Conservation (phyloP, 1,140 invertebrate species). For the Theocolax elegans region DNA sequence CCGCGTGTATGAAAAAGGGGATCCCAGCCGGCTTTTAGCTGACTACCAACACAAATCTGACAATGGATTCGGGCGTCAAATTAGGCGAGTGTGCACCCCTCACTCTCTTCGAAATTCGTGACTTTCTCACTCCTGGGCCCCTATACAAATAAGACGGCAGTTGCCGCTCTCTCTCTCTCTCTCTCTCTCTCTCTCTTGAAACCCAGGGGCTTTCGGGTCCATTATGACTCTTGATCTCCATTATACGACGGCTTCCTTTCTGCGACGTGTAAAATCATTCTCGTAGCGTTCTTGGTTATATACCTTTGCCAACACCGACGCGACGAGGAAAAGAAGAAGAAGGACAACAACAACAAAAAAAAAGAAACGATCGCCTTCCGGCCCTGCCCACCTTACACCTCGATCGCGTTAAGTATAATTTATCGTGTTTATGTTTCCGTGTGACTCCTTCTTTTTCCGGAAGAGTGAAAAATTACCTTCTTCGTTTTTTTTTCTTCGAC, state of each 20-base stretch:
- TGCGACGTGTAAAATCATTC: no score
- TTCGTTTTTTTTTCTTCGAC: no score
- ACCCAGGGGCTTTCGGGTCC: no score
- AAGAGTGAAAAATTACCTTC: no score
- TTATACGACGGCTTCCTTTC: slow-evolving; percentile 10
- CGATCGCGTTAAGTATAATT: slow-evolving; percentile 1
- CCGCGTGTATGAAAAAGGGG: slow-evolving; percentile 14
- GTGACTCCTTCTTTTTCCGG: background rate
- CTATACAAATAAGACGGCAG: slow-evolving; percentile 38
- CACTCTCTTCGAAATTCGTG: slow-evolving; percentile 50
- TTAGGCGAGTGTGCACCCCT: slow-evolving; percentile 57
- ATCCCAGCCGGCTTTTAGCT: slow-evolving; percentile 1
- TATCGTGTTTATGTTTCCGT: background rate
- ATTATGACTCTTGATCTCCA: slow-evolving; percentile 51
- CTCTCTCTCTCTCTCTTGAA: no score
- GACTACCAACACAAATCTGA: slow-evolving; percentile 43
- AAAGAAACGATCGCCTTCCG: no score
- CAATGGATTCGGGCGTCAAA: slow-evolving; percentile 57
- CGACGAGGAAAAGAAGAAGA: no score
- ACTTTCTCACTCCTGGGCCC: slow-evolving; percentile 38
- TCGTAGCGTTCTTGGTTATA: no score
- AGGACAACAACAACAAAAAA: no score
- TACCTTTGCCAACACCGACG: no score
- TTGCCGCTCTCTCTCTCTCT: slow-evolving; percentile 33
- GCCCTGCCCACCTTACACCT: background rate